Conservation (phyloP, 92 coral and sea anemone genomes). For the Palythoa grandiflora region DNA sequence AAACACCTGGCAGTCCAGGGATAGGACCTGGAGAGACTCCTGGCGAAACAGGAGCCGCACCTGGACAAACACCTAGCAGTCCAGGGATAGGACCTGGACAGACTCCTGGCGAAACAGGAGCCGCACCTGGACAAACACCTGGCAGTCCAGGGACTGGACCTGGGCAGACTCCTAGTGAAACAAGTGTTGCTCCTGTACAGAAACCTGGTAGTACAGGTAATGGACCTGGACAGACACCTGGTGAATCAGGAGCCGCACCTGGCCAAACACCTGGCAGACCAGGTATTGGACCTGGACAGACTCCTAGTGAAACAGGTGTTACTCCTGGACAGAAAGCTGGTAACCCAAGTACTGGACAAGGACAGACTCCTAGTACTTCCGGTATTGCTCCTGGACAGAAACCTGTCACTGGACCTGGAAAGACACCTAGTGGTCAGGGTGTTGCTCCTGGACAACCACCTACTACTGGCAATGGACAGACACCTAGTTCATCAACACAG, state of each 20-base stretch:
- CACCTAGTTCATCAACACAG: slow-evolving; percentile 14
- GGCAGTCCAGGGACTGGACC: not conserved
- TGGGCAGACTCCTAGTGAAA: not conserved
- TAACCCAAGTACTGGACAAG: not conserved
- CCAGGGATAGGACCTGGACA: not conserved
- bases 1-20: not conserved
- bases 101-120: not conserved
- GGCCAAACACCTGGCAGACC: not conserved
- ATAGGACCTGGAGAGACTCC: not conserved
- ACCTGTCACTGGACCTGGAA: not conserved
- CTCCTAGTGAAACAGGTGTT: not conserved
- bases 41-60: not conserved
- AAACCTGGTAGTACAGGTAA: slow-evolving; percentile 10
- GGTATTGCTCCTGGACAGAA: slow-evolving; percentile 31
- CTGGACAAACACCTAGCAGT: slow-evolving; percentile 1
- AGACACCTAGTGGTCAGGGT: not conserved
- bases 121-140: not conserved
- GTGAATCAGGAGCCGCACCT: not conserved
- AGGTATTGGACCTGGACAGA: not conserved
- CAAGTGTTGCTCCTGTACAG: not conserved
- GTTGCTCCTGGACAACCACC: not conserved
- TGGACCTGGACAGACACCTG: slow-evolving; percentile 25
- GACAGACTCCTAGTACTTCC: slow-evolving; percentile 33
- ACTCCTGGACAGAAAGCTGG: slow-evolving; percentile 25
- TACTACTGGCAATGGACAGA: not conserved